Base-by-base conservation (phyloP, 2,888 invertebrate genomes). In the Eueremaeus valkanovi region DNA sequence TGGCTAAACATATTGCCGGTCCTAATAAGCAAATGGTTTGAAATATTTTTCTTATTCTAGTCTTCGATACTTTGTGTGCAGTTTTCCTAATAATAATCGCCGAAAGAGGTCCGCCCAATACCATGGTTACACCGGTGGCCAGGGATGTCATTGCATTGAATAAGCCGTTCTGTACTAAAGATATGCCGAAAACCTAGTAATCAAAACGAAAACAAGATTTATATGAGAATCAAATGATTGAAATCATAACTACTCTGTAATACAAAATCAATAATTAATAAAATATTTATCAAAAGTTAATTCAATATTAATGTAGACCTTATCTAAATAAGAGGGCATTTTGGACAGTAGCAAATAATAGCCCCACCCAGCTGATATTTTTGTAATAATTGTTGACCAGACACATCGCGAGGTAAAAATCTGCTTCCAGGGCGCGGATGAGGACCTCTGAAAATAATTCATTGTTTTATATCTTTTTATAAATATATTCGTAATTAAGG, bases 1-100 rank as follows among this genome's bases (percentile, higher is more conserved):
- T 21, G 2, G 45, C 42, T 6, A 76, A 51, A 63, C 75, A 75
- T 31, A 75, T 33, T 13, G 78, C 78, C 13, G 79, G 78, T 2
- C 78, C 78, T 3, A 77, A 13, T 74, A 79, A 29, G 0, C 74
- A 76, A 73, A 55, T 70, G 3, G 45, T 9, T 58, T 75, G 51
- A 11, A 70, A 70, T 51, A 75, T 24, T 40, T 75, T 75, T 3
- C 75, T n/a, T 8, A 75, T 36, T 18, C 13, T 21, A 13, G 70
- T 27, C 82, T 36, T 33, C 8, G 66, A 33, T 9, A 72, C 13
- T 58, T 29, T 70, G 13, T 70, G n/a, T 1, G 11, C 9, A 18
- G 51, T 27, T 18, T 70, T 68, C 8, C 27, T 40, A 1, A 75
- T 75, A 9, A 75, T 29, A 0, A 27, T 31, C 40, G 16, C 49